Evolutionary conservation across 1,140 invertebrate genomes (phyloP).

Genomic region (Aphis gossypii): DNA sequence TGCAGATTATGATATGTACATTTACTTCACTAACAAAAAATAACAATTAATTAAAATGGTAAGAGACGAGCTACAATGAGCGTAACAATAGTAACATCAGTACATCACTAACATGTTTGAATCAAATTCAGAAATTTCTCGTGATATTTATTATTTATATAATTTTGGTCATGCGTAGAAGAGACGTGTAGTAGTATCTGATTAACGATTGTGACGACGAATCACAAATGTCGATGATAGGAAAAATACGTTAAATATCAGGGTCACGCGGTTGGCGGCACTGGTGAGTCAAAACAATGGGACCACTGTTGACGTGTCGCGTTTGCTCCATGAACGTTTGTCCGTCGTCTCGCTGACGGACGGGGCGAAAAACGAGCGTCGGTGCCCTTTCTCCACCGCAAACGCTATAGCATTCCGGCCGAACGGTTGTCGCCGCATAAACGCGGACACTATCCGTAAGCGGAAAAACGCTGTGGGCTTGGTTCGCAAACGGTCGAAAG

Average conservation of each 20-base stretch:
- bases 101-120: too few relatives aligned
- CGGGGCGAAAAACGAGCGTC: background rate
- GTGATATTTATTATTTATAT: too few relatives aligned
- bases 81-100: too few relatives aligned
- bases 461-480: background rate
- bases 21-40: too few relatives aligned
- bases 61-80: too few relatives aligned
- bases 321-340: conserved; percentile 11
- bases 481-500: background rate
- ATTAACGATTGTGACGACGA: background rate
- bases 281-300: conserved; percentile 23
- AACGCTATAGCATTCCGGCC: background rate
- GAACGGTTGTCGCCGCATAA: background rate
- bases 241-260: conserved; percentile 27
- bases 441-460: background rate
- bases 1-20: too few relatives aligned
- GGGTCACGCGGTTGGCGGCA: background rate
- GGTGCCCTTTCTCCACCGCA: background rate
- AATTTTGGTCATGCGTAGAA: too few relatives aligned
- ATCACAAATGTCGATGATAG: conserved; percentile 1
- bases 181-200: background rate
- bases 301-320: background rate
- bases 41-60: too few relatives aligned
- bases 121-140: too few relatives aligned
- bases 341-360: background rate